Evolutionary conservation across 1,140 invertebrate genomes (phyloP).

Genomic region (Drosophila repletoides): DNA sequence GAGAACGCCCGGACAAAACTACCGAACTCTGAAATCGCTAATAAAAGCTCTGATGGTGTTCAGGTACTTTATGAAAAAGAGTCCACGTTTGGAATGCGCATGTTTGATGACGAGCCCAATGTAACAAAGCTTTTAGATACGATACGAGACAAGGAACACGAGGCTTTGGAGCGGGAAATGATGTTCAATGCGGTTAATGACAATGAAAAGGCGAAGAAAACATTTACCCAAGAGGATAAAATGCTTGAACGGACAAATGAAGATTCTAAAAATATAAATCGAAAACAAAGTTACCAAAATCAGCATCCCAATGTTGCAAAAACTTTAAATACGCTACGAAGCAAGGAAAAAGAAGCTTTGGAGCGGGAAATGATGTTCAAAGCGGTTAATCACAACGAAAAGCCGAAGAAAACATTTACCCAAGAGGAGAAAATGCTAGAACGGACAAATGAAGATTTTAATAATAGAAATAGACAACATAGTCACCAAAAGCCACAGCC

Average conservation of each 20-base stretch:
- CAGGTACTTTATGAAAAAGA: conserved; percentile 4
- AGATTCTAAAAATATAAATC: too few species aligned
- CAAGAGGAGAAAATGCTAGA: neutral
- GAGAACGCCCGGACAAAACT: neutral
- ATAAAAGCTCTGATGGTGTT: neutral
- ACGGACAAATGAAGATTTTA: too few species aligned
- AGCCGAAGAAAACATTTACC: neutral
- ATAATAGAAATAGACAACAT: too few species aligned
- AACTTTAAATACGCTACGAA: too few species aligned
- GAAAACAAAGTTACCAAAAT: too few species aligned
- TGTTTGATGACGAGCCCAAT: neutral
- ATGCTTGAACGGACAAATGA: neutral
- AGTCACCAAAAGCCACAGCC: too few species aligned
- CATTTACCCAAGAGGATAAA: neutral
- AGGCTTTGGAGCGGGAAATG: neutral
- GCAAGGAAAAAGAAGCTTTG: neutral
- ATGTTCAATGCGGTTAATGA: neutral
- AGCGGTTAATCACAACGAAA: neutral
- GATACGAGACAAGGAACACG: neutral
- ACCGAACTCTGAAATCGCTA: neutral
- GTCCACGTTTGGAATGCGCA: neutral
- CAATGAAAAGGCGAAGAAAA: neutral
- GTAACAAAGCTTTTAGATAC: neutral
- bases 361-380: neutral
- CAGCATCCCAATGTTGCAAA: too few species aligned